A percentile compares a stretch with the other conserved stretches of the same genome.
Conservation (phyloP, 2,888 invertebrate genomes). For the Sphaerophoria taeniata region DNA sequence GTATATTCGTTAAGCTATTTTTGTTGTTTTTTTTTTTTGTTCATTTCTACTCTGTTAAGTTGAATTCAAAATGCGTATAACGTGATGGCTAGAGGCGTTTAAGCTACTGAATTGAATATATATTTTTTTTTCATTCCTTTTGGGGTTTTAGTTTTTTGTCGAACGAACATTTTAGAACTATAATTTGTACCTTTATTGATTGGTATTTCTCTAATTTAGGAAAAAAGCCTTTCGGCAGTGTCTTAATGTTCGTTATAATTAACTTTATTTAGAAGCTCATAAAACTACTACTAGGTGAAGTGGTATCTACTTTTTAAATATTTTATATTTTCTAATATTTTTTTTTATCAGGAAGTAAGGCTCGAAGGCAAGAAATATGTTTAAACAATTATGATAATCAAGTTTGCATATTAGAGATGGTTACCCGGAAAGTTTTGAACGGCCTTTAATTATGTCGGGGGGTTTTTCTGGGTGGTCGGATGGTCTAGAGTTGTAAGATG, state of each 20-base stretch:
- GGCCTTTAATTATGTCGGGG: too few relatives aligned
- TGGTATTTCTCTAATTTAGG: slow-evolving; percentile 32
- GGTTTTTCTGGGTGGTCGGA: too few relatives aligned
- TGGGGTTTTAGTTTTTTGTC: background rate
- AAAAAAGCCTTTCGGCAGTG: slow-evolving; percentile 7
- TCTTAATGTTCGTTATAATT: slow-evolving; percentile 17
- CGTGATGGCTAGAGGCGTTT: slow-evolving; percentile 25
- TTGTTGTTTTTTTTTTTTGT: background rate
- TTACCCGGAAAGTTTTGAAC: too few relatives aligned
- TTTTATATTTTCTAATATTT: too few relatives aligned
- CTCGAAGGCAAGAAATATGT: too few relatives aligned
- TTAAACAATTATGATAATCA: too few relatives aligned
- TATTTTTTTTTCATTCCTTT: slow-evolving; percentile 39
- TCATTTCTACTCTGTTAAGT: background rate
- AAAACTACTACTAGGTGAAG: background rate
- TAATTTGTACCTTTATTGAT: slow-evolving; percentile 25
- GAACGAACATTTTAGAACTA: background rate
- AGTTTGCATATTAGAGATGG: too few relatives aligned
- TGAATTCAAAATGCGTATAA: slow-evolving; percentile 18
- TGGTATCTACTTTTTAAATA: too few relatives aligned
- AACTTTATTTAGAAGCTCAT: slow-evolving; percentile 13
- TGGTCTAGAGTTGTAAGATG: too few relatives aligned
- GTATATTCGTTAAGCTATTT: slow-evolving; percentile 19
- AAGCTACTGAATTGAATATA: slow-evolving; percentile 55
- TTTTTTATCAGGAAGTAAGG: too few relatives aligned